Base-by-base conservation (phyloP, 2,797 vertebrate species). In the Peromyscus attwateri region DNA sequence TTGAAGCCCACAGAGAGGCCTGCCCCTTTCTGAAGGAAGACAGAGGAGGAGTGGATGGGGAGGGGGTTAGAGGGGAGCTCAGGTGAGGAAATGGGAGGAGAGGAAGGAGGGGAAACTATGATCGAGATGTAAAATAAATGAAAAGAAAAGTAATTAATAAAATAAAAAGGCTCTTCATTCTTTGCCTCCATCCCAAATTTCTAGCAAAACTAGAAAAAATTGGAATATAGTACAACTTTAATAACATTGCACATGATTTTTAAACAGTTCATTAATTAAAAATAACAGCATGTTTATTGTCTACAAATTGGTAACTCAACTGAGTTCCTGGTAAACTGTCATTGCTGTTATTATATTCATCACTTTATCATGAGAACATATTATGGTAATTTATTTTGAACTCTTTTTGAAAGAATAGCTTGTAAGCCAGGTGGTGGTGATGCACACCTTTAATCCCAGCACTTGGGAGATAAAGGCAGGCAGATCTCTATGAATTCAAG, bases 101-200 rank as follows among this genome's bases (percentile, higher is more conserved):
- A 37, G 17, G 34, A n/a, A 17, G 7, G 19, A 71, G 17, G n/a
- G 1, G 70, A 37, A 37, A 21, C 3, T 71, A 71, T 9, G 19
- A 71, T 71, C n/a, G 4, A n/a, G 19, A 68, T n/a, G 34, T 37
- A 71, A 71, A 37, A 71, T 37, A 71, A 71, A 71, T 71, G 17
- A 17, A 71, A 71, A 70, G 21, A n/a, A 55, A 55, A 0, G 3
- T 37, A 71, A 71, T 71, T 37, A 71, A 71, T 71, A 71, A 37
- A 71, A 71, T 70, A 70, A n/a, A 31, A 71, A 37, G 19, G 0
- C 2, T 49, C 57, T 82, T n/a, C 14, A 62, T 92, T 92, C 9
- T 90, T 96, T 95, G 40, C 68, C 34, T 85, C 21, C 46, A 87
- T 49, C 16, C 79, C 34, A 81, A 8, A 31, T 84, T 71, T 91